Percentiles rank a stretch among this genome's conserved stretches.
Evolutionary conservation across 53 echinoderm and acorn worm species (phyloP).

Genomic region (Paelopatides confundens): DNA sequence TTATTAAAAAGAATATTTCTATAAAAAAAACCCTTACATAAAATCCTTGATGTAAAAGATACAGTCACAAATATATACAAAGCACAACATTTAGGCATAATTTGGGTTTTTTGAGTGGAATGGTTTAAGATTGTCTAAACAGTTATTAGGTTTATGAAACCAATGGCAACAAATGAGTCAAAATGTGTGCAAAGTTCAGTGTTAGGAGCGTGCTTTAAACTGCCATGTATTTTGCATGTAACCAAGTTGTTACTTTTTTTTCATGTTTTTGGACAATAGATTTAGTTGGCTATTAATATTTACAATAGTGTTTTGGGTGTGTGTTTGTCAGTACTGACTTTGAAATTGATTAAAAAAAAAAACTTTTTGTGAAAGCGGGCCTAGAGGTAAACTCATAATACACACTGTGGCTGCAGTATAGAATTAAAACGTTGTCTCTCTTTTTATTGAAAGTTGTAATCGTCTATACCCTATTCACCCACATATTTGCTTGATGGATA

Average conservation of each 20-base stretch:
- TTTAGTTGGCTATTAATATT: conserved; percentile 52
- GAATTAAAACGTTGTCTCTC: conserved; percentile 17
- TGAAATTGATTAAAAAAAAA: background rate
- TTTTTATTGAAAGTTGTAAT: background rate
- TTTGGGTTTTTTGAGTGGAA: background rate
- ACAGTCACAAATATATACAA: background rate
- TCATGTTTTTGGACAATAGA: conserved; percentile 34
- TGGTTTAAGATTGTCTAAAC: background rate
- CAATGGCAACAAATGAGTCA: background rate
- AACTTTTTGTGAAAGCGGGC: conserved; percentile 48
- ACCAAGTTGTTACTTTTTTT: conserved; percentile 36
- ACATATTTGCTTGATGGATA: no score
- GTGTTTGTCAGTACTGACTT: conserved; percentile 56
- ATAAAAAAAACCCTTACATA: background rate
- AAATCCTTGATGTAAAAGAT: no score
- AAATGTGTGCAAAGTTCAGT: conserved; percentile 13
- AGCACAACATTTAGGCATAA: conserved; percentile 2
- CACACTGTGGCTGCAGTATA: conserved; percentile 60
- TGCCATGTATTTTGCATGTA: conserved; percentile 48
- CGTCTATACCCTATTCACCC: no score
- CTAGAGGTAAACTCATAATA: conserved; percentile 52
- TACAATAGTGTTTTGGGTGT: conserved; percentile 51
- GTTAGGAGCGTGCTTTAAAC: conserved; percentile 27
- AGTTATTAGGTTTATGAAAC: background rate
- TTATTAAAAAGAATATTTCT: background rate